Evolutionary conservation across 2,797 vertebrate species (phyloP), one percentile per base, ranked within the genome.

Genomic region (Acanthornis magna): DNA sequence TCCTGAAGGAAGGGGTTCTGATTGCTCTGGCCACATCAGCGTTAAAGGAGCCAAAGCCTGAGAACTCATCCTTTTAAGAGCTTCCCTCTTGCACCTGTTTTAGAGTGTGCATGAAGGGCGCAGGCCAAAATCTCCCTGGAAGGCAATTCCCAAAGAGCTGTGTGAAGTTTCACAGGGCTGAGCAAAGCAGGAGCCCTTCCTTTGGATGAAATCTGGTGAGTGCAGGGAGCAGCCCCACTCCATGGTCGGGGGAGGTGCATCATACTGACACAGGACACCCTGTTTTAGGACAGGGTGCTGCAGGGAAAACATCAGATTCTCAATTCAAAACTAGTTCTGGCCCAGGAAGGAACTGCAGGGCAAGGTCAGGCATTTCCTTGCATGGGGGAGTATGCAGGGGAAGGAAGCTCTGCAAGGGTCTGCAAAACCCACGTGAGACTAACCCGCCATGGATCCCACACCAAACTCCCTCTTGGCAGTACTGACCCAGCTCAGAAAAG

Each of bases 371-470:
- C 17, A 45, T 54, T 65, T 67, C 34, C 34, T 57, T 77, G 66
- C 6, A 1, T 65, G 42, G 2, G 0, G 23, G 19, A 2, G 13
- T 25, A 29, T 1, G 4, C 7, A 78, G 40, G 13, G 13, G 29
- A 73, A 74, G 42, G 36, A 40, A 76, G 42, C 20, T n/a, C 70
- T 87, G 58, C 22, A 62, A 40, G 29, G 26, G 38, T 74, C 57
- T 73, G 68, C 42, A 73, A 93, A 85, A 62, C 38, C 40, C 6
- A 0, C 2, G 13, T 42, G 81, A 77, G 47, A 48, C 15, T 55
- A 38, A 82, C 30, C 16, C 4, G 1, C 50, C 16, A 6, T 2
- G 20, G 62, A 73, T n/a, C 5, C 10, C 29, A 26, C 1, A 4
- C 23, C 55, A 58, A 87, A 30, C 3, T 38, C 42, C 9, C n/a